These are phyloP conservation scores for Cyprinodon diabolis DNA, from an alignment of 2,797 vertebrate species.

Conservation along the genomic window DNA sequence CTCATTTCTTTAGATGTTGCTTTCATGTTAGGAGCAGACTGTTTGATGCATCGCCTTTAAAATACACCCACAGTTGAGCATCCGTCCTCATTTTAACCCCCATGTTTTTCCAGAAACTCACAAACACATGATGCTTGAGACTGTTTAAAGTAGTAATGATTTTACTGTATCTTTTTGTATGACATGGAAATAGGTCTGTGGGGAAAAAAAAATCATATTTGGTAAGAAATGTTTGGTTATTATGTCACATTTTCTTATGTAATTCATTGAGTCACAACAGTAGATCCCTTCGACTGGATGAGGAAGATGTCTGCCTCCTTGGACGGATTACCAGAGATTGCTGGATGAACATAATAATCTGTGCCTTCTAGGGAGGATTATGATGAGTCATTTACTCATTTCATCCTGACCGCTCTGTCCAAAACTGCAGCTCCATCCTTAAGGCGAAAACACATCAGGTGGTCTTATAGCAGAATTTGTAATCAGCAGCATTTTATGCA, in stretches of 20 bases:
- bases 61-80: background rate
- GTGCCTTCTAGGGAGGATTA: conserved; percentile 62
- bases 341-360: conserved; percentile 57
- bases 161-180: background rate
- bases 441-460: conserved; percentile 40
- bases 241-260: conserved; percentile 22
- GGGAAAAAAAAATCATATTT: too few relatives aligned
- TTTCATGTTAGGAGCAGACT: background rate
- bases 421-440: conserved; percentile 43
- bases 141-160: background rate
- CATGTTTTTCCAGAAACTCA: background rate
- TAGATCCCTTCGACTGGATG: conserved; percentile 29
- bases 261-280: conserved; percentile 36
- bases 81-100: background rate
- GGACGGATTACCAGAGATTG: conserved; percentile 67
- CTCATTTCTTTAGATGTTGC: background rate
- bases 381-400: conserved; percentile 62
- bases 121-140: too few relatives aligned
- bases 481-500: conserved; percentile 6
- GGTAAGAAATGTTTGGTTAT: background rate
- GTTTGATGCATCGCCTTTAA: background rate
- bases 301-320: conserved; percentile 37
- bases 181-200: too few relatives aligned
- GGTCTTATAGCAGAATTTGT: conserved; percentile 4
- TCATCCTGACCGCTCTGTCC: conserved; percentile 56